These are phyloP conservation scores for Streblospio benedicti DNA, from an alignment of 1,140 invertebrate species.

Conservation along the genomic window DNA sequence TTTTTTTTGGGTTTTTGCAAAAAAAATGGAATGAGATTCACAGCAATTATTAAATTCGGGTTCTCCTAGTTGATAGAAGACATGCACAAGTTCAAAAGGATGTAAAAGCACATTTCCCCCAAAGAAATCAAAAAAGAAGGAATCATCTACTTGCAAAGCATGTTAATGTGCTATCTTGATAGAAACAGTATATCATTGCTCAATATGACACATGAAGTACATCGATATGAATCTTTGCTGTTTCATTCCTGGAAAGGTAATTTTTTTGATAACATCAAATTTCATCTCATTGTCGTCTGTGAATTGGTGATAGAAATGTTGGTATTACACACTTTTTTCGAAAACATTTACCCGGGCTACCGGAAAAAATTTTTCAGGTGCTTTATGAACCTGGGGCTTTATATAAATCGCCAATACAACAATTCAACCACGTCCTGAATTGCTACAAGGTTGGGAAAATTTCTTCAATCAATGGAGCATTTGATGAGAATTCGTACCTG, in stretches of 20 bases:
- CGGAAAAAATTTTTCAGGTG: slow-evolving; percentile 56
- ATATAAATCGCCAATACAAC: slow-evolving; percentile 59
- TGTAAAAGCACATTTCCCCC: slow-evolving; percentile 72
- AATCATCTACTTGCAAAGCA: slow-evolving; percentile 74
- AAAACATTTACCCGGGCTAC: not conserved
- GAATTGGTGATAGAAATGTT: not conserved
- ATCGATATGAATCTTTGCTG: slow-evolving; percentile 73
- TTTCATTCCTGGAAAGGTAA: slow-evolving; percentile 82
- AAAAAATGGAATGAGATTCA: slow-evolving; percentile 64
- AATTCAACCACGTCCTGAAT: slow-evolving; percentile 67
- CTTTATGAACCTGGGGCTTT: slow-evolving; percentile 78
- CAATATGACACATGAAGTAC: slow-evolving; percentile 82
- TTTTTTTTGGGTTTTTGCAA: slow-evolving; percentile 65
- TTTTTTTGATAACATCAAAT: too few species aligned
- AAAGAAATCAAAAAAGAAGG: slow-evolving; percentile 79
- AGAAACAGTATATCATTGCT: slow-evolving; percentile 83
- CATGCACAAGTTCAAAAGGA: slow-evolving; percentile 56
- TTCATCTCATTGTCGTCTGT: too few species aligned
- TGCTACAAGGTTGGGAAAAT: slow-evolving; percentile 84
- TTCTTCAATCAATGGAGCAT: slow-evolving; percentile 93
- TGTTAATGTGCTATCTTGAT: slow-evolving; percentile 78
- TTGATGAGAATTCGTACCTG: slow-evolving; percentile 76
- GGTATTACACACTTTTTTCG: not conserved
- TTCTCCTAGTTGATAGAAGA: slow-evolving; percentile 70
- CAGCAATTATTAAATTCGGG: slow-evolving; percentile 69